phyloP scores from a whole-genome alignment of 2,888 invertebrate genomes.

The Onthophagus sagittarius region DNA sequence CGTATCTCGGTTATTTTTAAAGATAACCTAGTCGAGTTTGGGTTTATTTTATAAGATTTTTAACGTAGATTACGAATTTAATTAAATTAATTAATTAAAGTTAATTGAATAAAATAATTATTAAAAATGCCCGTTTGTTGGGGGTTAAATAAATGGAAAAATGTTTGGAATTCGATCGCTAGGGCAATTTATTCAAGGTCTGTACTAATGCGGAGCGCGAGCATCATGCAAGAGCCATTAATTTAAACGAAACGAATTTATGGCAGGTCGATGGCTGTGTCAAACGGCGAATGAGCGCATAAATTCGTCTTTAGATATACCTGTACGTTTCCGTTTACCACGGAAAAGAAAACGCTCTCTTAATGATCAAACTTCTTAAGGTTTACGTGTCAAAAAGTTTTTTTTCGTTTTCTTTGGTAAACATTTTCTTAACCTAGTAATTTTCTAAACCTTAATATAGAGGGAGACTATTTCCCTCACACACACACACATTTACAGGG shows the following conservation, averaged over 20 bases:
- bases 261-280: not conserved
- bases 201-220: not conserved
- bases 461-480: too few relatives aligned
- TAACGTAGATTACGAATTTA: too few relatives aligned
- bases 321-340: not conserved
- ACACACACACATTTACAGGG: too few relatives aligned
- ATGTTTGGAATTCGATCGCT: not conserved
- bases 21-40: too few relatives aligned
- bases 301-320: conserved; percentile 12
- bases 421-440: too few relatives aligned
- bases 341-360: not conserved
- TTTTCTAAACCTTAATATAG: too few relatives aligned
- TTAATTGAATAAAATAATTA: too few relatives aligned
- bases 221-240: not conserved
- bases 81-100: too few relatives aligned
- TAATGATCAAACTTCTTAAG: not conserved
- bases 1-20: too few relatives aligned
- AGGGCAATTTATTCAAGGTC: not conserved
- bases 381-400: not conserved
- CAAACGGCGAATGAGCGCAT: not conserved
- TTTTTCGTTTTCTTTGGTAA: too few relatives aligned
- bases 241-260: not conserved
- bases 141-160: not conserved
- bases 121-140: too few relatives aligned
- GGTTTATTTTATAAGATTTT: too few relatives aligned